Base-by-base conservation (phyloP, 2,888 invertebrate species). In the Seladonia tumulorum region DNA sequence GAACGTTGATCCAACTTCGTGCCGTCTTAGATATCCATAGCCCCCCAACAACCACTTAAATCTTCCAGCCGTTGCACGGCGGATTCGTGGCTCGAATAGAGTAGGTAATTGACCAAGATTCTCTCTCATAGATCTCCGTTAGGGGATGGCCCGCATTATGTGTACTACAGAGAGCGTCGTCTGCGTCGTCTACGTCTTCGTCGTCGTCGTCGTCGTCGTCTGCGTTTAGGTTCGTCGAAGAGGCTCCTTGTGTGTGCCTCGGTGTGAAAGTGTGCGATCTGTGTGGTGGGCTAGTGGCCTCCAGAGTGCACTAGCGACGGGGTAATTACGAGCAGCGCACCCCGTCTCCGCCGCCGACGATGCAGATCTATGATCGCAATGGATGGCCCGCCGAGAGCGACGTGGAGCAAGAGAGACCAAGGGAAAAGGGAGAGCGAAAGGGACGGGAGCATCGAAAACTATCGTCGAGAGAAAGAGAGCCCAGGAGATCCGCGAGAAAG, bases 311-410 rank as follows among this genome's bases (percentile, higher is more conserved):
- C 91, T 92, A 91, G 88, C 90, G 88, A 82, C 89, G 87, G 88
- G 91, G 92, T 94, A 94, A 94, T 94, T 94, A 93, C 94, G 92
- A 92, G 88, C 90, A 84, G 89, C 89, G 89, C 89, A 79, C 87
- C 80, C 85, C 82, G 76, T 90, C 90, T 87, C 84, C 87, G 82
- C 83, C 91, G 90, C 89, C 90, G 89, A 91, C 91, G 88, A 86
- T 91, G 91, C 93, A 93, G 91, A 93, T 93, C 93, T 93, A 91
- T 87, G 93, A 92, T 93, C 91, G 91, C 92, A 91, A 90, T 92
- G 91, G 90, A 93, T 92, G 88, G 89, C 84, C 83, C 66, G 35
- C 78, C 70, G 76, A 53, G 78, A 81, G 70, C 35, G 57, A 87
- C 66, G 63, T 16, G 2, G 29, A 14, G 14, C 25, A 3, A 49